phyloP scores from a whole-genome alignment of 2,888 invertebrate genomes.

The Eristalis pertinax region DNA sequence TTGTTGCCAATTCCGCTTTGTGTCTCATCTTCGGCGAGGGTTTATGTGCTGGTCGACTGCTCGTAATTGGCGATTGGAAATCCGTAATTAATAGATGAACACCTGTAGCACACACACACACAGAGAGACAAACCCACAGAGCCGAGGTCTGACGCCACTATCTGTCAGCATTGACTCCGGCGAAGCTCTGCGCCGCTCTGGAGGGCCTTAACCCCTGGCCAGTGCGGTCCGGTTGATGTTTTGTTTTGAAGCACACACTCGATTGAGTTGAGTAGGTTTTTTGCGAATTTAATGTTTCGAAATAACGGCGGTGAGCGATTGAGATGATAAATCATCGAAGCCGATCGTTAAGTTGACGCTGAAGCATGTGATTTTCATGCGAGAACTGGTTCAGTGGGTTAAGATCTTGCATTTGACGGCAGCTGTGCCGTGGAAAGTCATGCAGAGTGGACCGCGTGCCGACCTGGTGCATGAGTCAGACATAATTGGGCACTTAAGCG shows the following conservation, averaged over 20 bases:
- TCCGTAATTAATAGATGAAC: constrained; percentile 53
- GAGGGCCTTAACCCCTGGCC: constrained; percentile 61
- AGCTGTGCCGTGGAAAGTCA: not conserved
- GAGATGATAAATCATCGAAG: constrained; percentile 32
- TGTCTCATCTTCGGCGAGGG: constrained; percentile 11
- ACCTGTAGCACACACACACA: constrained; percentile 40
- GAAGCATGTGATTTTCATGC: constrained; percentile 18
- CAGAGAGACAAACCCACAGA: not conserved
- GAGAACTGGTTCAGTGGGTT: constrained; percentile 21
- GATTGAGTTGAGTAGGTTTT: not conserved
- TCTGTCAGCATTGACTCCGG: constrained; percentile 1
- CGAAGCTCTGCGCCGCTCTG: not conserved
- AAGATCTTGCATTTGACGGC: constrained; percentile 13
- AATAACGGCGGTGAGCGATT: constrained; percentile 12
- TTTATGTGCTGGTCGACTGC: not conserved
- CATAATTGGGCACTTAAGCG: not conserved
- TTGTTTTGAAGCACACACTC: constrained; percentile 7
- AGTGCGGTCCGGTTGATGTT: constrained; percentile 7
- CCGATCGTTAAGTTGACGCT: not conserved
- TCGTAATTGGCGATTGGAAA: constrained; percentile 52
- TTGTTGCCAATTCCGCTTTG: not conserved
- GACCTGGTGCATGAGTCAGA: not conserved
- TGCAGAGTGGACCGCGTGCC: not conserved
- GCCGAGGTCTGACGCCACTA: not conserved
- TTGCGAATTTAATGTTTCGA: constrained; percentile 16